phyloP scores from a whole-genome alignment of 1,140 invertebrate species.

The Tetramorium alpestre region DNA sequence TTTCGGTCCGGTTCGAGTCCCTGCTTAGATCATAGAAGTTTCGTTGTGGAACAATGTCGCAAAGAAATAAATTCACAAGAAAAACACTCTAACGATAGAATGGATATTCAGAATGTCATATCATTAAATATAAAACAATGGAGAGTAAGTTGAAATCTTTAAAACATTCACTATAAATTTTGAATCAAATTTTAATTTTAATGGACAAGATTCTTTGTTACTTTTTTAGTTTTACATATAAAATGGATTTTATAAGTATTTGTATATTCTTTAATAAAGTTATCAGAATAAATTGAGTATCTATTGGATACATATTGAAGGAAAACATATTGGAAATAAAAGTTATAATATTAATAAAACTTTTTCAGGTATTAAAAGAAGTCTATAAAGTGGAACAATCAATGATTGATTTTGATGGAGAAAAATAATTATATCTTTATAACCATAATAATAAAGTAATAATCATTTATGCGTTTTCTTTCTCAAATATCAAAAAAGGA shows the following conservation, averaged over 20 bases:
- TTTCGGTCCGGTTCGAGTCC: no score
- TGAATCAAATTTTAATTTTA: neutral
- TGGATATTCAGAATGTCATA: constrained; percentile 83
- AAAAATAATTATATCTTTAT: neutral
- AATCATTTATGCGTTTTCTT: neutral
- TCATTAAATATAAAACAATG: constrained; percentile 85
- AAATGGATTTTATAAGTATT: neutral
- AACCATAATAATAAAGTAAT: no score
- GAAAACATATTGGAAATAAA: neutral
- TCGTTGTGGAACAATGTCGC: constrained; percentile 80
- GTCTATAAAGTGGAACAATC: constrained; percentile 72
- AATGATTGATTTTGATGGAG: constrained; percentile 77
- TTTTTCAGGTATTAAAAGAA: constrained; percentile 75
- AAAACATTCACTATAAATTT: constrained; percentile 20
- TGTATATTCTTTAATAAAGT: neutral
- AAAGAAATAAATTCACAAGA: constrained; percentile 75
- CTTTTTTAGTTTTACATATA: constrained; percentile 32
- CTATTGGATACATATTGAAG: neutral
- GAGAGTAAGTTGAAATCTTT: constrained; percentile 78
- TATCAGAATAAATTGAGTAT: neutral
- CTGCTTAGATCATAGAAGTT: constrained; percentile 78
- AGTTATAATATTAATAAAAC: constrained; percentile 5
- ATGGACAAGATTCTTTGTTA: constrained; percentile 15
- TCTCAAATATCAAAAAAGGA: neutral
- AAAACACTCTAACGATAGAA: constrained; percentile 74